Evolutionary conservation across 2,113 vertebrate species (phyloP).

Genomic region (Gymnarchus niloticus): DNA sequence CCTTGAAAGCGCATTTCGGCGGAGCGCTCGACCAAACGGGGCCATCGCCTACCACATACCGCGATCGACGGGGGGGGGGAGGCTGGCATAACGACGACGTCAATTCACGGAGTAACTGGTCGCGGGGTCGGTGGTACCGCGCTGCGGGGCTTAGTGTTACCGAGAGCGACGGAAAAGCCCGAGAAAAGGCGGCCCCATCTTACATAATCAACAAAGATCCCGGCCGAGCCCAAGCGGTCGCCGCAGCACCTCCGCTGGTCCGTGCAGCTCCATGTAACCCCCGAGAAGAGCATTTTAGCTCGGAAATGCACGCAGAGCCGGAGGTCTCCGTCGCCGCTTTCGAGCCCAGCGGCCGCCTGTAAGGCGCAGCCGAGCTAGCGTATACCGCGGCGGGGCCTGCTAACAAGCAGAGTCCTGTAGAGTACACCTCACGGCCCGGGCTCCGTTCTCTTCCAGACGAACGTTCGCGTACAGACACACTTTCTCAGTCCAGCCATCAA

Average conservation of each 20-base stretch:
- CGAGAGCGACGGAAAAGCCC: slow-evolving; percentile 47
- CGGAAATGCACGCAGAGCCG: background rate
- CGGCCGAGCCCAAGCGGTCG: background rate
- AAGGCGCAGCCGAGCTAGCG: background rate
- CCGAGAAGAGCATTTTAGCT: background rate
- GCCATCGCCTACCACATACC: background rate
- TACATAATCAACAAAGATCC: slow-evolving; percentile 23
- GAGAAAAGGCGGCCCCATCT: slow-evolving; percentile 51
- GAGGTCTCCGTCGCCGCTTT: background rate
- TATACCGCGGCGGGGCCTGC: background rate
- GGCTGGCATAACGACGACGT: too few species aligned
- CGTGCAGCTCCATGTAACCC: too few species aligned
- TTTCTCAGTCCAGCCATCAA: background rate
- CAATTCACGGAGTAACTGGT: background rate
- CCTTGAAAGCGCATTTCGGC: slow-evolving; percentile 39
- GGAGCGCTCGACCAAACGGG: background rate
- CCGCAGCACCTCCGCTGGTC: too few species aligned
- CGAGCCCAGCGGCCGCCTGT: background rate
- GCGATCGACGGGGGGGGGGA: background rate
- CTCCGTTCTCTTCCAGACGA: too few species aligned
- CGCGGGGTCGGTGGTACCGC: background rate
- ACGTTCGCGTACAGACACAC: background rate
- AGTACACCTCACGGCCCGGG: background rate
- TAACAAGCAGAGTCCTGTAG: background rate
- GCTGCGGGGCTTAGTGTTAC: too few species aligned